Evolutionary conservation across 2,113 vertebrate genomes (phyloP).

Genomic region (Caranx melampygus): DNA sequence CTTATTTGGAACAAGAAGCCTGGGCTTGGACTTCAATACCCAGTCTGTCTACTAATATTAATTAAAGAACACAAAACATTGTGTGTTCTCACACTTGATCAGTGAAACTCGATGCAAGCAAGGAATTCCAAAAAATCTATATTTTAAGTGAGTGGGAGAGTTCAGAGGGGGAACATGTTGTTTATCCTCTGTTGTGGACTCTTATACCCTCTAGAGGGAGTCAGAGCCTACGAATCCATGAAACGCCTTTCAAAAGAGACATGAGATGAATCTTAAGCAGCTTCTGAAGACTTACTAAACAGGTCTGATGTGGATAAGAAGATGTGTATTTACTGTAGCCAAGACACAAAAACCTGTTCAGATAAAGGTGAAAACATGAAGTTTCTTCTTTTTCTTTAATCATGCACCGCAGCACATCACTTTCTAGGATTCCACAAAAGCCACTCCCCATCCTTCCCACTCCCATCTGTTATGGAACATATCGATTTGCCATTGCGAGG

Average conservation of each 20-base stretch:
- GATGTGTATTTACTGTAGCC: neutral
- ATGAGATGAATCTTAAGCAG: constrained; percentile 30
- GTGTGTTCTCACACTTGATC: neutral
- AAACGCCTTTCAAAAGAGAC: constrained; percentile 1
- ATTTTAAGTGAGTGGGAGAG: neutral
- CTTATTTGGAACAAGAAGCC: neutral
- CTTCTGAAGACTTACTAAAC: neutral
- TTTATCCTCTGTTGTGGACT: constrained; percentile 17
- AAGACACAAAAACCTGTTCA: constrained; percentile 17
- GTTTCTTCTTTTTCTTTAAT: too few relatives aligned
- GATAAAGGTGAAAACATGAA: constrained; percentile 14
- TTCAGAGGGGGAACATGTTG: neutral
- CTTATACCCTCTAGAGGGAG: constrained; percentile 72
- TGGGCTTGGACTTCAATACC: neutral
- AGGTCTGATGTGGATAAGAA: constrained; percentile 1
- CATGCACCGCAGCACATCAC: neutral
- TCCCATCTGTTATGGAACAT: constrained; percentile 43
- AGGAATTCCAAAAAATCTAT: neutral
- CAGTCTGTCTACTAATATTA: neutral
- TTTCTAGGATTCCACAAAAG: constrained; percentile 30
- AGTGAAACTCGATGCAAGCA: neutral
- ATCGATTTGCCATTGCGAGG: constrained; percentile 64
- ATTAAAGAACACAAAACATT: constrained; percentile 14
- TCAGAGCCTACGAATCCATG: constrained; percentile 55
- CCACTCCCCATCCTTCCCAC: constrained; percentile 10